Evolutionary conservation across 2,888 invertebrate species (phyloP), one percentile per base, ranked within the genome.

Genomic region (Meliscaeva auricollis): DNA sequence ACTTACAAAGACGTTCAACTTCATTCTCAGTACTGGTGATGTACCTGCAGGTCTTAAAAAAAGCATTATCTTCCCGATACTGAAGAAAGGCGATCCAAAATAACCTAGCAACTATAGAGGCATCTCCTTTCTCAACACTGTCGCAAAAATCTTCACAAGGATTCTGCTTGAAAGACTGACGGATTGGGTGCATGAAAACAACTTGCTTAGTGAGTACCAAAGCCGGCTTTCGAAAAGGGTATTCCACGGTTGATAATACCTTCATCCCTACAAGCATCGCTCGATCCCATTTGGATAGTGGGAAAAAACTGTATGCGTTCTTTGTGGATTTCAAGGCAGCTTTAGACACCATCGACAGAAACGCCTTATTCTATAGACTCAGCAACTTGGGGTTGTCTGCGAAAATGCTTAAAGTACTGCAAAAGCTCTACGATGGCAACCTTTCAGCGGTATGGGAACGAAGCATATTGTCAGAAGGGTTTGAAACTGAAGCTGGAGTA

Each of bases 281-380:
- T 9, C 41, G n/a, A 22, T 44, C 62, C 3, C 26, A 62, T 6
- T 5, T 26, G 30, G 22, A 62, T 20, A 62, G 30, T 8, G 26
- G 44, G 15, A 62, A 5, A 44, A 26, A 44, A 46, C 11, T 26
- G 3, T 62, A 30, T 30, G 30, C 44, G 20, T 44, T 30, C 20
- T 41, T 60, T 48, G 20, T 48, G 20, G 48, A 48, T 48, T 48
- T 48, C 20, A 48, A 48, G 20, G 48, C 48, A 48, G 20, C 48
- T 11, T 35, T 35, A 8, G 35, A 35, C 9, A 35, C 35, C 35
- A 35, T 35, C 35, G 35, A 1, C 35, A 35, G 35, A 9, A 35
- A 35, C 6, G 35, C 35, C 35, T 35, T 35, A 1, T 35, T 35
- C 35, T 1, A 35, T 9, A 35, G 7, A 32, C n/a, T n/a, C n/a